These are phyloP conservation scores for Trachymyrmex cornetzi DNA, from an alignment of 1,140 invertebrate species.

Conservation along the genomic window DNA sequence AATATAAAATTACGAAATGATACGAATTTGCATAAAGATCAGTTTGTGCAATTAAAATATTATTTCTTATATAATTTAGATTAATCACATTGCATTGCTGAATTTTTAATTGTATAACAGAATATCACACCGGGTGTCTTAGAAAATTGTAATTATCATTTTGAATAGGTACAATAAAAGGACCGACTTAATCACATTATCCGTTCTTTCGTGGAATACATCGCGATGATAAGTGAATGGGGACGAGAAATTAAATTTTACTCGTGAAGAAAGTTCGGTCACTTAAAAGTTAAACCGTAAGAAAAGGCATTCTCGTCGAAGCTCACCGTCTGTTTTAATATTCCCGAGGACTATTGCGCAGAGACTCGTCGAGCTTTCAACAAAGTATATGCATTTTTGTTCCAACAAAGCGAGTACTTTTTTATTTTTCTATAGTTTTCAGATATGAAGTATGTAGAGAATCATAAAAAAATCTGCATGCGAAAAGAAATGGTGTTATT, in stretches of 20 bases:
- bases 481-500: background rate
- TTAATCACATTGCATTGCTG: background rate
- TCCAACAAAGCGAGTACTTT: constrained; percentile 5
- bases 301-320: constrained; percentile 22
- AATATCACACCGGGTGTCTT: background rate
- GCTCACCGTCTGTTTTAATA: constrained; percentile 14
- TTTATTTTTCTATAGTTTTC: background rate
- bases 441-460: background rate
- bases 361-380: constrained; percentile 30
- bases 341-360: constrained; percentile 24
- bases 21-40: background rate
- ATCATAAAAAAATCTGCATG: background rate
- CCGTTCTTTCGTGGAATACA: background rate
- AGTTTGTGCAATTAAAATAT: background rate
- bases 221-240: constrained; percentile 27
- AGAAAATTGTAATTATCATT: constrained; percentile 20
- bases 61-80: background rate
- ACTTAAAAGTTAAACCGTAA: constrained; percentile 47
- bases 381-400: constrained; percentile 7
- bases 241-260: constrained; percentile 43
- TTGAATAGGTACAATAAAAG: background rate
- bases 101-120: background rate
- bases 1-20: background rate
- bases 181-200: constrained; percentile 7
- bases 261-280: constrained; percentile 38